A percentile compares a stretch with the other conserved stretches of the same genome.
phyloP scores from a whole-genome alignment of 2,888 invertebrate species.

The Agapetus fuscipes region DNA sequence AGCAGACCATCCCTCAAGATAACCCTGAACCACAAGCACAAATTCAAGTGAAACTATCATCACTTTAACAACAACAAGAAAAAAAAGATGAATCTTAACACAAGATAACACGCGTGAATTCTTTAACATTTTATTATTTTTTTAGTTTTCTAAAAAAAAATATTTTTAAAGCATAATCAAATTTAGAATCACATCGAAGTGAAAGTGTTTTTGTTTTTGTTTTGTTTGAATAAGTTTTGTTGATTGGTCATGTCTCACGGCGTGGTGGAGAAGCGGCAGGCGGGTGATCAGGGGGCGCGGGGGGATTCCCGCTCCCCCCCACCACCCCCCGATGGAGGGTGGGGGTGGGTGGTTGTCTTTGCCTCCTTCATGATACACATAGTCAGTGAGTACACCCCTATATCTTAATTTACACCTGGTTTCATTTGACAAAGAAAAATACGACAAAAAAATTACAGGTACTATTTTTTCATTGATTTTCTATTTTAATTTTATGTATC shows the following conservation, averaged over 20 bases:
- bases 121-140: background rate
- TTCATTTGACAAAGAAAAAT: too few relatives aligned
- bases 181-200: too few relatives aligned
- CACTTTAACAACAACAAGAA: too few relatives aligned
- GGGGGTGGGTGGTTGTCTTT: slow-evolving; percentile 88
- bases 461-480: too few relatives aligned
- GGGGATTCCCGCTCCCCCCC: slow-evolving; percentile 35
- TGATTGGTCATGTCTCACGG: slow-evolving; percentile 35
- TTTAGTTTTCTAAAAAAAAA: too few relatives aligned
- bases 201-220: background rate
- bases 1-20: background rate
- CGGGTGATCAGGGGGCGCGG: slow-evolving; percentile 29
- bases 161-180: too few relatives aligned
- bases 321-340: slow-evolving; percentile 78
- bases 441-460: too few relatives aligned
- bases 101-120: slow-evolving; percentile 6
- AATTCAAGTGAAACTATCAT: background rate
- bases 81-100: slow-evolving; percentile 4
- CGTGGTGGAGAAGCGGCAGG: slow-evolving; percentile 32
- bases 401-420: too few relatives aligned
- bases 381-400: slow-evolving; percentile 69
- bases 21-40: slow-evolving; percentile 1
- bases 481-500: too few relatives aligned
- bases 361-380: slow-evolving; percentile 93
- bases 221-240: background rate